These are phyloP conservation scores for Paracentrotus lividus DNA, from an alignment of 53 echinoderm and acorn worm genomes.

Conservation along the genomic window DNA sequence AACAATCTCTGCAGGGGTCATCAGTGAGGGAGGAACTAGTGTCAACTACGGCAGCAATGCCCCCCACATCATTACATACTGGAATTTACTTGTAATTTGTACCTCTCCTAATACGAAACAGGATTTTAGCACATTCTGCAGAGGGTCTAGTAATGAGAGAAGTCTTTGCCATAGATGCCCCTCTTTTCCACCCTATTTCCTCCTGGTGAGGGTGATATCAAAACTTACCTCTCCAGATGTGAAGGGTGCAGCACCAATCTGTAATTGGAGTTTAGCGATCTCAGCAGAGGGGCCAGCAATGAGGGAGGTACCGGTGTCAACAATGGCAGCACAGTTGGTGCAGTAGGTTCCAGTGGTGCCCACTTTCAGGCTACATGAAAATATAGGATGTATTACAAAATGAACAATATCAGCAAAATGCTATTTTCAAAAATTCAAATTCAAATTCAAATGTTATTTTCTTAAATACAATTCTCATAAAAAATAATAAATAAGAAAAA, in stretches of 20 bases:
- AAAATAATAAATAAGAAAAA: neutral
- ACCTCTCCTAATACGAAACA: constrained; percentile 74
- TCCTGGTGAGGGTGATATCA: neutral
- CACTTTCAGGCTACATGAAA: neutral
- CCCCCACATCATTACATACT: too few relatives aligned
- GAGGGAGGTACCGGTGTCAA: constrained; percentile 94
- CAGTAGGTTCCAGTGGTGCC: constrained; percentile 47
- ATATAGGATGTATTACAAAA: neutral
- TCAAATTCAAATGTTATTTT: too few relatives aligned
- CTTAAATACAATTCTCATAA: too few relatives aligned
- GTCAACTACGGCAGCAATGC: too few relatives aligned
- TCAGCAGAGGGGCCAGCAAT: constrained; percentile 85
- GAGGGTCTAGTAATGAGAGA: neutral
- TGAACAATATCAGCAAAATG: neutral
- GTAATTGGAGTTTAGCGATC: constrained; percentile 74
- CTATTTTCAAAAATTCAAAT: neutral
- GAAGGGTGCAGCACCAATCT: constrained; percentile 83
- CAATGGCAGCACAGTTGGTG: constrained; percentile 83
- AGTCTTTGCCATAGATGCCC: too few relatives aligned
- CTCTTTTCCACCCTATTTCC: neutral
- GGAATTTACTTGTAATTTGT: too few relatives aligned
- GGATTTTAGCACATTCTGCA: constrained; percentile 68
- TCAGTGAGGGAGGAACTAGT: constrained; percentile 89
- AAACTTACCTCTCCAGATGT: constrained; percentile 75
- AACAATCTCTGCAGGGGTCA: constrained; percentile 79